Conservation (phyloP, 2,888 invertebrate species). For the Ectemnius lituratus region DNA sequence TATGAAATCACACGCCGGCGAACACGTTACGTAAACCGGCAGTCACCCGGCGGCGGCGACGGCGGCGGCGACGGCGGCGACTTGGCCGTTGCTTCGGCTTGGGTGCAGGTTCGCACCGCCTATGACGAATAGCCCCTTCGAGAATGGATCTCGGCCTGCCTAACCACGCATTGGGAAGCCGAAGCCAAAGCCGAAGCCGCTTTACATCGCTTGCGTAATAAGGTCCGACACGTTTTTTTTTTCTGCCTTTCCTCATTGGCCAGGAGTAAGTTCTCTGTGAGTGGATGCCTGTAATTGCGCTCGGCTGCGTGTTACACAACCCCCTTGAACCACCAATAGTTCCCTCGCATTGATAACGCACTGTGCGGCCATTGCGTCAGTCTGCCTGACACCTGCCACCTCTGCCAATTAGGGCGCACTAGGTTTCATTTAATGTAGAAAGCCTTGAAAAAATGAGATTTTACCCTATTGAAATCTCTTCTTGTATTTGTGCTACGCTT, state of each 20-base stretch:
- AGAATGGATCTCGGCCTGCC: background rate
- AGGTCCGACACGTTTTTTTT: conserved; percentile 48
- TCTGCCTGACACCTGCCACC: background rate
- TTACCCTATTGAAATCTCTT: too few relatives aligned
- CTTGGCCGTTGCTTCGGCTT: too few relatives aligned
- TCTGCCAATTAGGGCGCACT: background rate
- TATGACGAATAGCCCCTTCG: background rate
- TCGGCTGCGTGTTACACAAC: conserved; percentile 33
- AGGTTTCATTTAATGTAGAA: background rate
- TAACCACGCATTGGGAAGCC: conserved; percentile 25
- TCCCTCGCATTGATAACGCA: conserved; percentile 27
- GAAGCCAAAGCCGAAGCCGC: conserved; percentile 5
- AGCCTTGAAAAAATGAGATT: too few relatives aligned
- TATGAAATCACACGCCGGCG: conserved; percentile 44
- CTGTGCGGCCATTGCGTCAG: conserved; percentile 11
- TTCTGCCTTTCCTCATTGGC: too few relatives aligned
- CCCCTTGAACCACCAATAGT: conserved; percentile 24
- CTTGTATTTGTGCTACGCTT: too few relatives aligned
- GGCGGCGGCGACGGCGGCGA: background rate
- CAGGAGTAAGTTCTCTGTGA: background rate
- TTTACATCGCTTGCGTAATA: conserved; percentile 38
- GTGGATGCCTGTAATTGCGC: conserved; percentile 22
- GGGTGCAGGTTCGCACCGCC: background rate
- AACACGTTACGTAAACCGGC: conserved; percentile 53
- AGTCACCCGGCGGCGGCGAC: background rate